phyloP scores from a whole-genome alignment of 2,113 vertebrate genomes.

The Albula goreensis region DNA sequence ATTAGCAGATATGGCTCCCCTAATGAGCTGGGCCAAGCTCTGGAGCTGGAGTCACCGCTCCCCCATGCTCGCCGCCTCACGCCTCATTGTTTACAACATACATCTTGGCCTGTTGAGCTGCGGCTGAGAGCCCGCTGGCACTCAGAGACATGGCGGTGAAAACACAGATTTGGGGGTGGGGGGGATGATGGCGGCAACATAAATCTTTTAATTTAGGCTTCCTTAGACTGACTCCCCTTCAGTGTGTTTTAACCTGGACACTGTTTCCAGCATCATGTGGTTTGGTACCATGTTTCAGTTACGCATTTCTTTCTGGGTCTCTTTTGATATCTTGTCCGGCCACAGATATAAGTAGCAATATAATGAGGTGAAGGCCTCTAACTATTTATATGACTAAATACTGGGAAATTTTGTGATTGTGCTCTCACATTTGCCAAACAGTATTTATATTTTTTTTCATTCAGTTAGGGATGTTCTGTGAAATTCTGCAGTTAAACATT shows the following conservation, averaged over 20 bases:
- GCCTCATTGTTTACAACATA: not conserved
- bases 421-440: not conserved
- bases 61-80: not conserved
- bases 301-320: not conserved
- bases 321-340: not conserved
- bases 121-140: not conserved
- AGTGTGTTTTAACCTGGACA: not conserved
- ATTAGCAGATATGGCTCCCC: conserved; percentile 26
- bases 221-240: not conserved
- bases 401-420: not conserved
- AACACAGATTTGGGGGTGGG: not conserved
- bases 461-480: not conserved
- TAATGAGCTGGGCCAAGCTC: conserved; percentile 13
- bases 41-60: not conserved
- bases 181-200: not conserved
- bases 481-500: not conserved
- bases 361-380: not conserved
- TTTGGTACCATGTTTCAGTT: not conserved
- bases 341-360: not conserved
- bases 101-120: not conserved
- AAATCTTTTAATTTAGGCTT: conserved; percentile 3
- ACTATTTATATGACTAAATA: not conserved
- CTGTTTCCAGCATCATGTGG: not conserved
- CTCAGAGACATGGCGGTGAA: not conserved
- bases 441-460: not conserved